phyloP scores from a whole-genome alignment of 1,140 invertebrate genomes.

The Bombyx mori region ASM3026992v2 NC_085128.1:6475001-6475500 shows the following conservation, averaged over 20 bases:
- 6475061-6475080: slow-evolving; percentile 25
- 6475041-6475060: slow-evolving; percentile 32
- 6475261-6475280: slow-evolving; percentile 34
- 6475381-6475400: slow-evolving; percentile 76
- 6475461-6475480: not conserved
- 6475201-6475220: not conserved
- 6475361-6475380: slow-evolving; percentile 73
- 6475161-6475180: slow-evolving; percentile 41
- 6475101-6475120: slow-evolving; percentile 40
- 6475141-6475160: slow-evolving; percentile 38
- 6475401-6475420: slow-evolving; percentile 81
- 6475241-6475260: slow-evolving; percentile 2
- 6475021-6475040: slow-evolving; percentile 29
- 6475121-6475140: slow-evolving; percentile 30
- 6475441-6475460: slow-evolving; percentile 7
- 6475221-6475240: slow-evolving; percentile 3
- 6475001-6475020: slow-evolving; percentile 22
- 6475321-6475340: slow-evolving; percentile 74
- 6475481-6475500: slow-evolving; percentile 5
- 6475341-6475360: slow-evolving; percentile 74
- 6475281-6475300: slow-evolving; percentile 62
- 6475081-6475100: slow-evolving; percentile 43
- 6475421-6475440: slow-evolving; percentile 77
- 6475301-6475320: slow-evolving; percentile 73
- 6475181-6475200: slow-evolving; percentile 36